A percentile compares a stretch with the other conserved stretches of the same genome.
These are phyloP conservation scores for Battus philenor DNA, from an alignment of 1,140 invertebrate genomes.

Conservation along the genomic window DNA sequence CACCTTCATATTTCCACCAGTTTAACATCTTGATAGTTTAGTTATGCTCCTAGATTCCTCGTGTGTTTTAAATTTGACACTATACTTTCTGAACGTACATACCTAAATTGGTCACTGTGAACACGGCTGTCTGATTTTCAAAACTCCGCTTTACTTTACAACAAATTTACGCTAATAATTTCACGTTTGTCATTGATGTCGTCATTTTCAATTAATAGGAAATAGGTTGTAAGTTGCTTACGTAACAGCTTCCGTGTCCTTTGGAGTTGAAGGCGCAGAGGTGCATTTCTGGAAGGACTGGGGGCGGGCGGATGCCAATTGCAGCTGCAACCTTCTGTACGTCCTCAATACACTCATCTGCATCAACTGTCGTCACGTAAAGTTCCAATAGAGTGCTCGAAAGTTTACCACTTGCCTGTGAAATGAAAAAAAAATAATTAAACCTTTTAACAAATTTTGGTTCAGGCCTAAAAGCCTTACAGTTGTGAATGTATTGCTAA, in stretches of 20 bases:
- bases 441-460: background rate
- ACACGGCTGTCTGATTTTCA: no score
- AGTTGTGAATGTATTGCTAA: no score
- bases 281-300: conserved; percentile 37
- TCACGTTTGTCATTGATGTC: no score
- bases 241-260: conserved; percentile 40
- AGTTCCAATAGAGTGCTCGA: conserved; percentile 25
- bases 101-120: no score
- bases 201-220: no score
- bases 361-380: conserved; percentile 16
- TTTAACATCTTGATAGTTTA: no score
- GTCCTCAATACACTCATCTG: conserved; percentile 18
- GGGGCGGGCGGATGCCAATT: conserved; percentile 25
- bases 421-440: background rate
- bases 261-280: conserved; percentile 38
- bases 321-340: background rate
- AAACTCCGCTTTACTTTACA: no score
- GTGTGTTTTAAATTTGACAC: no score
- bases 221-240: conserved; percentile 36
- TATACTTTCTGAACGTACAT: no score
- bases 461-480: background rate
- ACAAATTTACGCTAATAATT: no score
- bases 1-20: no score
- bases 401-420: conserved; percentile 18
- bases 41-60: no score